Evolutionary conservation across 35 echinoderm and acorn worm genomes (phyloP), one percentile per base, ranked within the genome.

Genomic region (Lytechinus pictus): DNA sequence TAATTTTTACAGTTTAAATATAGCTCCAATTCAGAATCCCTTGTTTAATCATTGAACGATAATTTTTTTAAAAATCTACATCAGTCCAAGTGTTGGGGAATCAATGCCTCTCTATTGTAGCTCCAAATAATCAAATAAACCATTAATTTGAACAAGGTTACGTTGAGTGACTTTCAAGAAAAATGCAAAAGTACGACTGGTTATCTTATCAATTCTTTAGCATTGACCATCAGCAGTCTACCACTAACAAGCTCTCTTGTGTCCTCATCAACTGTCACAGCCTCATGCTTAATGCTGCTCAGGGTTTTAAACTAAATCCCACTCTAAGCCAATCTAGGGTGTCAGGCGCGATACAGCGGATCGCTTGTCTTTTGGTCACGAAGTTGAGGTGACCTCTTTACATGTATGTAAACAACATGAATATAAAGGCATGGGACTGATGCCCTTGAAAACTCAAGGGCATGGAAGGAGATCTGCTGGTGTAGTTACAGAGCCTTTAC

Each of bases 361-460:
- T 90, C 88, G 24, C 88, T 90, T 54, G 88, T 90, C 88, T 90
- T 44, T 52, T 16, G 88, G 52, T 44, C 9, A 28, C 44, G 28
- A 10, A 90, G 27, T 52, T 7, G 28, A 54, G 88, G 29, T 90
- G 28, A 90, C 88, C 88, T 90, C 52, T 90, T 44, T 44, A n/a
- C n/a, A n/a, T n/a, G n/a, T n/a, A 90, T 52, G 88, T 90, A 44
- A 90, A 90, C 88, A 90, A 54, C 88, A 21, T 12, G 10, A 54
- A 90, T 52, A 90, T 54, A 54, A 90, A 90, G 29, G 88, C 88
- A 54, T 52, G 88, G 88, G 88, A 90, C 88, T 90, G 88, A 44
- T 1, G 28, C 88, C 52, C 29, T 90, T 90, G 88, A 90, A 54
- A 90, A 90, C 88, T 90, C 88, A 90, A 90, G 88, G 16, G 88